Conservation (phyloP, 2,113 vertebrate genomes). For the Helogale parvula region DNA sequence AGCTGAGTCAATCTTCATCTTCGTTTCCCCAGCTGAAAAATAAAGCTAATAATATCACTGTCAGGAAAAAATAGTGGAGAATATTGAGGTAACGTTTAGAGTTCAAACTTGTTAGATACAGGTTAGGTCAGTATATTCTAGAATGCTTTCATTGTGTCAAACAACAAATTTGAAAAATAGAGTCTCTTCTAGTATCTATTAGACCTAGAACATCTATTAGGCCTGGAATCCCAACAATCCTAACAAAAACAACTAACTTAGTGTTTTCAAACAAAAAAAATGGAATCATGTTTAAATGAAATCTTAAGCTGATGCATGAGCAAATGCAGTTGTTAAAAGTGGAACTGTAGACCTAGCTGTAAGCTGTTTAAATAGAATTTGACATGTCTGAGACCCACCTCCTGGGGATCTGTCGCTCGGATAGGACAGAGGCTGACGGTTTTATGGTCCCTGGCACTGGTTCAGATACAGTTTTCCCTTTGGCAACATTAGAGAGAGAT, state of each 20-base stretch:
- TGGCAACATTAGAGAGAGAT: background rate
- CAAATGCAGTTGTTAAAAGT: background rate
- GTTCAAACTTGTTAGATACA: background rate
- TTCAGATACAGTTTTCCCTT: background rate
- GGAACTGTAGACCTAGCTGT: background rate
- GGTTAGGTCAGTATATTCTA: background rate
- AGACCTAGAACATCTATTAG: background rate
- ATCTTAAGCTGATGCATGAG: background rate
- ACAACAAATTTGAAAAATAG: background rate
- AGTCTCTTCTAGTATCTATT: background rate
- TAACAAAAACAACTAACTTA: background rate
- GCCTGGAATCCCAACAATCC: background rate
- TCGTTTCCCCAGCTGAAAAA: background rate
- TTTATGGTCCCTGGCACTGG: background rate
- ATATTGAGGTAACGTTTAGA: background rate
- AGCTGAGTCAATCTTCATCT: conserved; percentile 30
- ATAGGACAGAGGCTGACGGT: background rate
- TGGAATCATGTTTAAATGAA: background rate
- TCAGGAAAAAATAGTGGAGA: background rate
- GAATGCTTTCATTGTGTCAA: background rate
- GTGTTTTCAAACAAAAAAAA: background rate
- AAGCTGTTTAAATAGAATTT: background rate
- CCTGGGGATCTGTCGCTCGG: background rate
- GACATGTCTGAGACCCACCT: background rate
- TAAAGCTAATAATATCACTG: conserved; percentile 41